Evolutionary conservation across 2,113 vertebrate species (phyloP), one percentile per base, ranked within the genome.

Genomic region (Lasiurus cinereus): DNA sequence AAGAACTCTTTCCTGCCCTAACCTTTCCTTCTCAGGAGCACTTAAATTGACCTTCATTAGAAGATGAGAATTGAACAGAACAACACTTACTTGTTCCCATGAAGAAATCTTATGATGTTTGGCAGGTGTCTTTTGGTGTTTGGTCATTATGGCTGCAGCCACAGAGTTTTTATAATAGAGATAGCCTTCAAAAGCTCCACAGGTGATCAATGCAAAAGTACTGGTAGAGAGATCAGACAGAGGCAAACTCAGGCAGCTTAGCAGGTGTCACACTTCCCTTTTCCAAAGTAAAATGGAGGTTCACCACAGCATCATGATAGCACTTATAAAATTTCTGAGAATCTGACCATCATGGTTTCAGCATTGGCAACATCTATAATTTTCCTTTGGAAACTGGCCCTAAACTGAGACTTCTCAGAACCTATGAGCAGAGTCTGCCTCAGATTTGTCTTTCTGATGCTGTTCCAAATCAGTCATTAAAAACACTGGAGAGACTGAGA

Each of bases 261-360:
- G 29, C 29, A 79, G 50, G 21, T 83, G 87, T 85, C 62, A 95
- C 66, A 67, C 24, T 91, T 46, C 48, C 22, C 48, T 80, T 54
- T 56, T 77, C 72, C 46, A 33, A 89, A 78, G 50, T 66, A 66
- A 93, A 96, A 84, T 2, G 59, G 43, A 92, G 36, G 19, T 79
- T 73, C 46, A 29, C 64, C 86, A n/a, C 10, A 92, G 89, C 33
- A 80, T 62, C 43, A 70, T 66, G 21, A 88, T 43, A 80, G 43
- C 89, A 94, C 83, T 95, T 73, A 88, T 89, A 93, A 97, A 92
- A 76, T 86, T 96, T 96, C 78, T 97, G 88, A 96, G 36, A 83
- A 85, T 67, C 69, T 96, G 93, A 91, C 93, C 83, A 92, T 90
- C 90, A 83, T 19, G 59, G 90, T 72, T 79, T 91, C 79, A 89